Conservation (phyloP, 2,888 invertebrate species). For the Tetanocera ferruginea region DNA sequence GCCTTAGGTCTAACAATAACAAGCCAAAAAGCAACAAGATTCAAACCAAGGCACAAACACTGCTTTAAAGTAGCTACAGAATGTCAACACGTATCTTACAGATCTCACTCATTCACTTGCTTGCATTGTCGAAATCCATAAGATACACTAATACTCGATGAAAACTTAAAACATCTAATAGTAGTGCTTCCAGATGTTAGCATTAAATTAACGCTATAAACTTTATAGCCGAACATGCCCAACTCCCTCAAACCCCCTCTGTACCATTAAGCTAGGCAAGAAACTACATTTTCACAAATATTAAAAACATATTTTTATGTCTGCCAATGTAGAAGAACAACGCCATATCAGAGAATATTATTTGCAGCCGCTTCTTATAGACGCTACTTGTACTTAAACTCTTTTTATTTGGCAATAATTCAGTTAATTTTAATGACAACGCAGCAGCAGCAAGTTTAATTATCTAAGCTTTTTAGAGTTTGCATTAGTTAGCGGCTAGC, state of each 20-base stretch:
- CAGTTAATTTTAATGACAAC: constrained; percentile 56
- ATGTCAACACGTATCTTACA: too few relatives aligned
- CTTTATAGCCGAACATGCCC: constrained; percentile 41
- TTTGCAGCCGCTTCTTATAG: background rate
- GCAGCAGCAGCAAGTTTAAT: constrained; percentile 32
- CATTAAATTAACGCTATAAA: constrained; percentile 24
- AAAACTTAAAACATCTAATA: background rate
- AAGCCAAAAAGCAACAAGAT: background rate
- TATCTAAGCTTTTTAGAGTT: background rate
- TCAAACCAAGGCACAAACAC: background rate
- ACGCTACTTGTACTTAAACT: constrained; percentile 32
- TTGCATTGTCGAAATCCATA: background rate
- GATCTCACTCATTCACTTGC: background rate
- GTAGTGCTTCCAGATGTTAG: constrained; percentile 6
- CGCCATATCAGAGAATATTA: background rate
- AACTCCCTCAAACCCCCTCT: too few relatives aligned
- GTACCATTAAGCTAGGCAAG: too few relatives aligned
- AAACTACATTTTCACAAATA: too few relatives aligned
- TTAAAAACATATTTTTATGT: too few relatives aligned
- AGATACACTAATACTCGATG: background rate
- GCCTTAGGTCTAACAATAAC: background rate
- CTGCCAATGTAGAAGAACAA: background rate
- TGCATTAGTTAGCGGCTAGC: background rate
- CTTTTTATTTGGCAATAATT: constrained; percentile 62
- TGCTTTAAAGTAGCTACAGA: background rate